Base-by-base conservation (phyloP, 2,797 vertebrate genomes). In the Pristis pectinata region DNA sequence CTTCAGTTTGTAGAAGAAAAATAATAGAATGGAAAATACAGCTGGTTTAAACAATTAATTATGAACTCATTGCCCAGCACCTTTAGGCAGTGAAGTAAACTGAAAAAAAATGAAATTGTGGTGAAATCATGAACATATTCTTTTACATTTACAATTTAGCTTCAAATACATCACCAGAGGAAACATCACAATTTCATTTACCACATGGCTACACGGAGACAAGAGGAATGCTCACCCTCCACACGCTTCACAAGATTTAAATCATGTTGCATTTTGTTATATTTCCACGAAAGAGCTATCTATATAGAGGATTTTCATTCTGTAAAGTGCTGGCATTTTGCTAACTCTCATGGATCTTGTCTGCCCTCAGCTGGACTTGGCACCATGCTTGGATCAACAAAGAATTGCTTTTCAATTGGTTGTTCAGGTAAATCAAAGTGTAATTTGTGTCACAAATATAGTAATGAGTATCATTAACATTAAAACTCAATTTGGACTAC, bases 361-460 rank as follows among this genome's bases (percentile, higher is more conserved):
- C 92, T 93, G 92, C 92, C 92, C 67, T 93, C 92, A 74, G 22
- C 67, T 93, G 92, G 67, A 93, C 44, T 93, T 93, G 22, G 44
- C 1, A 53, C 44, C 27, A 49, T 53, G 67, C 11, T 74, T 93
- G 49, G 13, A 15, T 64, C 10, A 72, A 24, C 3, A 74, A 93
- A 41, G 22, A 11, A 67, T 74, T 72, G 67, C 37, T 72, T 64
- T 53, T 53, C 30, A 49, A 93, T 41, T 53, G 13, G 5, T 30
- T 93, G 49, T 22, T 93, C 13, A 17, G 70, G 92, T 19, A 93
- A 74, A 74, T 93, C 9, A 74, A 74, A 93, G 72, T 91, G 59
- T 8, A 91, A 91, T 22, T 91, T 53, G 11, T 56, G 27, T 56
- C 9, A 56, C 27, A 22, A 67, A 44, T 17, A 70, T 34, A 72